Evolutionary conservation across 1,140 invertebrate species (phyloP).

Genomic region (Metaphire vulgaris): DNA sequence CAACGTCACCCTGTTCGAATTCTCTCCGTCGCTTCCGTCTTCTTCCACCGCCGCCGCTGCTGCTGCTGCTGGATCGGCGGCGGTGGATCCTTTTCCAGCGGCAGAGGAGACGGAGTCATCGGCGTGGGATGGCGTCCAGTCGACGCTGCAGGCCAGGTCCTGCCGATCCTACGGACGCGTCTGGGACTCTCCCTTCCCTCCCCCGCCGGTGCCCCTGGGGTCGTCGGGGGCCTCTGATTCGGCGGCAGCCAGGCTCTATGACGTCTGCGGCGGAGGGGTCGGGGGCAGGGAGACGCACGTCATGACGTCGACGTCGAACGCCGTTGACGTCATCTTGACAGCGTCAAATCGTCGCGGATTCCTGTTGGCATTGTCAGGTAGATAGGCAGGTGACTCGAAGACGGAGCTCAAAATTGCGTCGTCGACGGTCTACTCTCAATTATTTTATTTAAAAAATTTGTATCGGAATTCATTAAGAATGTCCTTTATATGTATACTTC

Average conservation of each 20-base stretch:
- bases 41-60: neutral
- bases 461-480: too few relatives aligned
- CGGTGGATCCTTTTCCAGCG: neutral
- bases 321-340: neutral
- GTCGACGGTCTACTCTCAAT: too few relatives aligned
- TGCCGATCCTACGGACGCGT: neutral
- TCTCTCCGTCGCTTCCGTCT: neutral
- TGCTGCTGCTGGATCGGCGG: neutral
- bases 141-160: neutral
- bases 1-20: neutral
- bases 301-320: neutral
- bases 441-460: too few relatives aligned
- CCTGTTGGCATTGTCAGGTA: neutral
- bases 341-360: neutral
- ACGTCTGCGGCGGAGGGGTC: neutral
- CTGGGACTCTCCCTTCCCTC: neutral
- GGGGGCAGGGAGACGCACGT: neutral
- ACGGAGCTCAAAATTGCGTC: too few relatives aligned
- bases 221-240: neutral
- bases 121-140: neutral
- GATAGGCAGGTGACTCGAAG: too few relatives aligned
- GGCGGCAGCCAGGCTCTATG: too few relatives aligned
- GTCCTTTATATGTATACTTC: too few relatives aligned
- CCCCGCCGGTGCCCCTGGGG: too few relatives aligned
- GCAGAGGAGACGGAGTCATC: too few relatives aligned